phyloP scores from a whole-genome alignment of 2,113 vertebrate species.

The Mugil cephalus region DNA sequence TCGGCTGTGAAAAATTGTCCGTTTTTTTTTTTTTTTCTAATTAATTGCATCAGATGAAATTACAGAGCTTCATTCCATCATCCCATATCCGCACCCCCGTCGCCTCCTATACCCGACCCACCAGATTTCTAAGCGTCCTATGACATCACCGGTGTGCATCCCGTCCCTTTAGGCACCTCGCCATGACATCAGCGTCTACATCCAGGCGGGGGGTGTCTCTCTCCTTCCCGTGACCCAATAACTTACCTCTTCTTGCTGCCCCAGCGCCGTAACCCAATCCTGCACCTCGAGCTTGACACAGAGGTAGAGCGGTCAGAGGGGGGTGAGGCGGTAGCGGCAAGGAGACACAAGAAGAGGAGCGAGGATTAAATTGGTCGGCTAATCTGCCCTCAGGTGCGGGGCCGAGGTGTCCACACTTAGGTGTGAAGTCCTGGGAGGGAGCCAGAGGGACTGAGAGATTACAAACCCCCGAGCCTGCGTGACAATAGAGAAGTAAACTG shows the following conservation, averaged over 20 bases:
- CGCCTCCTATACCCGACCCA: constrained; percentile 9
- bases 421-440: constrained; percentile 73
- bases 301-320: constrained; percentile 10
- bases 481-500: constrained; percentile 71
- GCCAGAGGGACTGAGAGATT: constrained; percentile 48
- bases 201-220: constrained; percentile 46
- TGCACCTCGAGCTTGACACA: constrained; percentile 20
- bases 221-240: constrained; percentile 42
- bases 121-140: constrained; percentile 26
- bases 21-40: neutral
- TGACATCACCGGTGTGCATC: constrained; percentile 70
- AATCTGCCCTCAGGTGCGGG: constrained; percentile 53
- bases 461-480: constrained; percentile 46
- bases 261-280: constrained; percentile 44
- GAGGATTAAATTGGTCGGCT: constrained; percentile 16
- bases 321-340: constrained; percentile 9
- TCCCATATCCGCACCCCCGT: neutral
- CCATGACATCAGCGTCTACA: constrained; percentile 69
- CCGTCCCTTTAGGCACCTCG: constrained; percentile 45
- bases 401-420: constrained; percentile 49
- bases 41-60: constrained; percentile 3
- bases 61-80: neutral
- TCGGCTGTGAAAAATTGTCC: neutral
- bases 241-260: constrained; percentile 35
- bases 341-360: constrained; percentile 32